Conservation (phyloP, 2,797 vertebrate genomes). For the Spinibarbus caldwelli region DNA sequence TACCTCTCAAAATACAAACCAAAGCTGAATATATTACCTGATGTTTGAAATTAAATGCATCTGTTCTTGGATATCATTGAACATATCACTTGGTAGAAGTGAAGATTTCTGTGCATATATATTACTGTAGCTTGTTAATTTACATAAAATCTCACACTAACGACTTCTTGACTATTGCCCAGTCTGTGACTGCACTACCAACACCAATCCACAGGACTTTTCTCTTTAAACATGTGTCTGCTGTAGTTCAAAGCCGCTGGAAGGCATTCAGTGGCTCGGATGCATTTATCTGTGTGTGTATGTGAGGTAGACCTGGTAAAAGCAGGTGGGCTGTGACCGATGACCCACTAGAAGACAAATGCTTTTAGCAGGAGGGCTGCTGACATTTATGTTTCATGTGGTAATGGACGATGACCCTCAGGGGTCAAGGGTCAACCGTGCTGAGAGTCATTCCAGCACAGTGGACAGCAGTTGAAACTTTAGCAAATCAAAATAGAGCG, state of each 20-base stretch:
- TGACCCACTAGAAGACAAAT: constrained; percentile 78
- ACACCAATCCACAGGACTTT: not conserved
- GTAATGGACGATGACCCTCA: constrained; percentile 77
- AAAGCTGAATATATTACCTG: constrained; percentile 26
- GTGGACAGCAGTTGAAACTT: constrained; percentile 47
- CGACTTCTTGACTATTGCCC: not conserved
- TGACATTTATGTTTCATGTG: constrained; percentile 66
- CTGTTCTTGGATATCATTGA: not conserved
- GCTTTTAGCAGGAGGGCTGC: constrained; percentile 70
- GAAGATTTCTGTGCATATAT: not conserved
- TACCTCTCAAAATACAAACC: constrained; percentile 18
- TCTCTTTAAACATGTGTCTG: not conserved
- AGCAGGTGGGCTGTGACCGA: constrained; percentile 59
- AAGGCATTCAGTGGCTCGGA: not conserved
- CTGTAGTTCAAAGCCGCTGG: not conserved
- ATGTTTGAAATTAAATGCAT: constrained; percentile 2
- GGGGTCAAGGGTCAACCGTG: constrained; percentile 70
- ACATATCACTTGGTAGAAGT: not conserved
- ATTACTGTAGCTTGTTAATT: not conserved
- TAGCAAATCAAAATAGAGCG: constrained; percentile 61
- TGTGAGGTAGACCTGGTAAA: constrained; percentile 40
- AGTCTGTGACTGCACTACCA: not conserved
- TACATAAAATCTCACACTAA: not conserved
- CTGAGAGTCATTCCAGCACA: constrained; percentile 71
- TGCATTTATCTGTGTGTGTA: constrained; percentile 34